Evolutionary conservation across 92 coral and sea anemone genomes (phyloP).

Genomic region (Hydrozoanthus gracilis): DNA sequence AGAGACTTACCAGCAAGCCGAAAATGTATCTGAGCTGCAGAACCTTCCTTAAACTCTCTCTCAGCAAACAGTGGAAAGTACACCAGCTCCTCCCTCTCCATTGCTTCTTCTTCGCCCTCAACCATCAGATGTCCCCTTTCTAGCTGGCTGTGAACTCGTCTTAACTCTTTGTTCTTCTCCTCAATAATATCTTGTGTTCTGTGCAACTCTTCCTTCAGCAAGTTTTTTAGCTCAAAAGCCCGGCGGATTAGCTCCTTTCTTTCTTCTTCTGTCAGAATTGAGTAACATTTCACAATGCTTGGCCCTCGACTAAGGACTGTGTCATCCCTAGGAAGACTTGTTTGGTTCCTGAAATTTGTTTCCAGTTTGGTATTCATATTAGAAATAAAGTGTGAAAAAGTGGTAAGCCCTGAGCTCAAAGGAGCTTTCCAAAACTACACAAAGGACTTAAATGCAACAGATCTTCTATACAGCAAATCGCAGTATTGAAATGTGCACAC

Average conservation of each 20-base stretch:
- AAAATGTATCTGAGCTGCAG: conserved; percentile 89
- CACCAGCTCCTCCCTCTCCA: conserved; percentile 69
- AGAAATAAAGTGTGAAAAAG: no score
- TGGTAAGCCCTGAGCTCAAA: no score
- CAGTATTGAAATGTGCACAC: no score
- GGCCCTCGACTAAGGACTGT: conserved; percentile 87
- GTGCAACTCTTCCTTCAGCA: conserved; percentile 74
- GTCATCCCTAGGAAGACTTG: conserved; percentile 73
- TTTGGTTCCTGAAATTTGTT: conserved; percentile 2
- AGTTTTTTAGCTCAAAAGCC: conserved; percentile 85
- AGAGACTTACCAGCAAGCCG: conserved; percentile 75
- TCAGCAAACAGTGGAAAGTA: conserved; percentile 84
- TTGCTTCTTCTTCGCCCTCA: conserved; percentile 78
- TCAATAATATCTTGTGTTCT: conserved; percentile 73
- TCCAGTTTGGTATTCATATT: not conserved
- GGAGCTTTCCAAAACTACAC: no score
- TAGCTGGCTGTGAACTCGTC: conserved; percentile 72
- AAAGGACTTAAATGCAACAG: no score
- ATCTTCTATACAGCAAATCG: no score
- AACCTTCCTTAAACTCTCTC: conserved; percentile 77
- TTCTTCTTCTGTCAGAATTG: conserved; percentile 75
- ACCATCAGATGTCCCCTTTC: conserved; percentile 76
- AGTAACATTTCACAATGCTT: conserved; percentile 77
- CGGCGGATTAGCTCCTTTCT: conserved; percentile 84
- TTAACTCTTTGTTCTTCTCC: conserved; percentile 73